Evolutionary conservation across 2,797 vertebrate genomes (phyloP).

Genomic region (Danio choprae): DNA sequence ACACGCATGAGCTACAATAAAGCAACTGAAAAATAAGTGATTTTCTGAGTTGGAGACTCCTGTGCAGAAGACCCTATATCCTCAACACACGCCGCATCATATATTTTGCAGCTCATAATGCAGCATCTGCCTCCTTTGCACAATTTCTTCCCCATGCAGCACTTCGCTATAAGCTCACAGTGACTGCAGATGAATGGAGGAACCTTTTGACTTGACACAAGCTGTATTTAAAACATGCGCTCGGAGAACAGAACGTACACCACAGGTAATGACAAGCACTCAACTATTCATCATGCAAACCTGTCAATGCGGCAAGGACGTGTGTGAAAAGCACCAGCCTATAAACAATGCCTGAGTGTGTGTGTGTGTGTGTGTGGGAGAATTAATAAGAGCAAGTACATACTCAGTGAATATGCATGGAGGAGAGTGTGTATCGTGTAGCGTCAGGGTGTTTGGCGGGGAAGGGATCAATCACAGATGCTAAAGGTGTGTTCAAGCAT

Average conservation of each 20-base stretch:
- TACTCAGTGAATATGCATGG: slow-evolving; percentile 25
- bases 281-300: slow-evolving; percentile 42
- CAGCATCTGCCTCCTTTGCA: slow-evolving; percentile 68
- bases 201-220: slow-evolving; percentile 68
- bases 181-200: slow-evolving; percentile 69
- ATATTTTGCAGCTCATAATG: slow-evolving; percentile 61
- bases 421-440: not conserved
- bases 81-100: slow-evolving; percentile 64
- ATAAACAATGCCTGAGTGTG: slow-evolving; percentile 32
- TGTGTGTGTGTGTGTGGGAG: slow-evolving; percentile 14
- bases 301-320: slow-evolving; percentile 45
- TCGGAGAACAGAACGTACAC: slow-evolving; percentile 50
- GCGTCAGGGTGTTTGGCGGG: not conserved
- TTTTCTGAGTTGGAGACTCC: not conserved
- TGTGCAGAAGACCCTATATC: not conserved
- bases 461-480: slow-evolving; percentile 44
- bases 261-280: slow-evolving; percentile 18
- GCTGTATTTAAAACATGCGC: slow-evolving; percentile 59
- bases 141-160: slow-evolving; percentile 73
- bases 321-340: slow-evolving; percentile 8
- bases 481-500: slow-evolving; percentile 24
- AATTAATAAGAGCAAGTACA: not conserved
- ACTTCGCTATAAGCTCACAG: slow-evolving; percentile 56
- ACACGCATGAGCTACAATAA: no score
- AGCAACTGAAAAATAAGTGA: not conserved